Evolutionary conservation across 2,888 invertebrate species (phyloP).

Genomic region (Platycheirus rosarum): DNA sequence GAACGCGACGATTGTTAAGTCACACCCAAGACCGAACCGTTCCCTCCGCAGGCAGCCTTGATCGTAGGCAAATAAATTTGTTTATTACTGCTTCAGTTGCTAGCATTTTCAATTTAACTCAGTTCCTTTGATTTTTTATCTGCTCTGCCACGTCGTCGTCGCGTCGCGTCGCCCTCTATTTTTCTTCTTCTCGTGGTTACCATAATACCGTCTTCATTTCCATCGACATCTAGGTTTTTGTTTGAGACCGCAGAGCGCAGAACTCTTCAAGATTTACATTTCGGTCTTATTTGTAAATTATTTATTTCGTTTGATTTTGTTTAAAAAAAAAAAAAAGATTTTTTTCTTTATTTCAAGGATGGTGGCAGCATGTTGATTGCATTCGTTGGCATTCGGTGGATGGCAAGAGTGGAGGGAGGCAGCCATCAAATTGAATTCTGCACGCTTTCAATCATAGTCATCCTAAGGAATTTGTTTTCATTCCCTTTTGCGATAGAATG

Average conservation of each 20-base stretch:
- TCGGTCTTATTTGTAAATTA: slow-evolving; percentile 69
- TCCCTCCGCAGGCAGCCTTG: slow-evolving; percentile 35
- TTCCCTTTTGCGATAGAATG: slow-evolving; percentile 29
- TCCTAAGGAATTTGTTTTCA: slow-evolving; percentile 65
- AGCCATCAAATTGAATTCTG: slow-evolving; percentile 62
- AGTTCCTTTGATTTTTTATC: slow-evolving; percentile 63
- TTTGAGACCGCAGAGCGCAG: slow-evolving; percentile 43
- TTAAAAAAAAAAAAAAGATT: no score
- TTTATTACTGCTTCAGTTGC: slow-evolving; percentile 71
- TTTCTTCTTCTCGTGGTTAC: slow-evolving; percentile 21
- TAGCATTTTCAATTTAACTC: slow-evolving; percentile 67
- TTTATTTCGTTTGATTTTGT: slow-evolving; percentile 67
- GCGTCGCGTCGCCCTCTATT: not conserved
- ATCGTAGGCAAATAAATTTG: slow-evolving; percentile 62
- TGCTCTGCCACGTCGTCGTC: slow-evolving; percentile 3
- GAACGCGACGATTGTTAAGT: slow-evolving; percentile 46
- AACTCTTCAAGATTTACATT: slow-evolving; percentile 52
- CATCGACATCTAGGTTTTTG: slow-evolving; percentile 48
- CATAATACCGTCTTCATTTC: slow-evolving; percentile 38
- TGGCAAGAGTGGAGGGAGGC: slow-evolving; percentile 6
- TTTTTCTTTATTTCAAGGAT: not conserved
- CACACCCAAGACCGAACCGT: slow-evolving; percentile 47
- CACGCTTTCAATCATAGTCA: slow-evolving; percentile 69
- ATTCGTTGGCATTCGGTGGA: slow-evolving; percentile 47
- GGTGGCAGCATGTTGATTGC: slow-evolving; percentile 57